These are phyloP conservation scores for Forbesichthys papilliferus DNA, from an alignment of 2,113 vertebrate genomes.

Conservation along the genomic window DNA sequence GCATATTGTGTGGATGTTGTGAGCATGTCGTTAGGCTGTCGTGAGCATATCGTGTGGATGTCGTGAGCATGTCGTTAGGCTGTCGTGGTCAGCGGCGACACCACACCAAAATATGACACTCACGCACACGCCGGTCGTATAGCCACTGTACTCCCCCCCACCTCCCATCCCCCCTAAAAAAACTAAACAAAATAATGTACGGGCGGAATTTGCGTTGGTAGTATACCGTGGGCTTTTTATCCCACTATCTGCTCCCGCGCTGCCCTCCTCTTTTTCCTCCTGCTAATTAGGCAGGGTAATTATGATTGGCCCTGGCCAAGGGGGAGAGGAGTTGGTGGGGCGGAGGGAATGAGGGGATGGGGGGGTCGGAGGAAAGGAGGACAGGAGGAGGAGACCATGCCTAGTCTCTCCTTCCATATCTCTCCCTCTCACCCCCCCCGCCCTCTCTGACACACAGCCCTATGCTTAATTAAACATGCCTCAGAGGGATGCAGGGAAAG, in stretches of 20 bases:
- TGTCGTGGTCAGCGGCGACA: no score
- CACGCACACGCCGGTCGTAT: no score
- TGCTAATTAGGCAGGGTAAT: slow-evolving; percentile 77
- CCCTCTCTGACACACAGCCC: slow-evolving; percentile 57
- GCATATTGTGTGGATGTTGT: no score
- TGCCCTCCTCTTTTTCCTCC: slow-evolving; percentile 52
- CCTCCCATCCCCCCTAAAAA: no score
- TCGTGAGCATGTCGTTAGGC: no score
- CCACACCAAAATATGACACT: no score
- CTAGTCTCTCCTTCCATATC: slow-evolving; percentile 34
- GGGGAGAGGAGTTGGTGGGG: slow-evolving; percentile 48
- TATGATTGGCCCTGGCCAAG: slow-evolving; percentile 68
- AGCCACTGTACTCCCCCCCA: no score
- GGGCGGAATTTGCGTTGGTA: no score
- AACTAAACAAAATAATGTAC: no score
- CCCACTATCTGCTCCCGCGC: slow-evolving; percentile 20
- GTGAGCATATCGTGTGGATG: no score
- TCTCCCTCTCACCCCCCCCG: slow-evolving; percentile 15
- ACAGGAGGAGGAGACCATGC: slow-evolving; percentile 48
- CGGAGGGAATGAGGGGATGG: slow-evolving; percentile 32
- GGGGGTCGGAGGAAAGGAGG: slow-evolving; percentile 45
- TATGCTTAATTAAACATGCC: slow-evolving; percentile 78
- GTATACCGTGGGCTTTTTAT: neutral
- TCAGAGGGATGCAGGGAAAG: slow-evolving; percentile 58
- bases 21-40: no score